Evolutionary conservation across 2,113 vertebrate species (phyloP).

Genomic region (Caloenas nicobarica): DNA sequence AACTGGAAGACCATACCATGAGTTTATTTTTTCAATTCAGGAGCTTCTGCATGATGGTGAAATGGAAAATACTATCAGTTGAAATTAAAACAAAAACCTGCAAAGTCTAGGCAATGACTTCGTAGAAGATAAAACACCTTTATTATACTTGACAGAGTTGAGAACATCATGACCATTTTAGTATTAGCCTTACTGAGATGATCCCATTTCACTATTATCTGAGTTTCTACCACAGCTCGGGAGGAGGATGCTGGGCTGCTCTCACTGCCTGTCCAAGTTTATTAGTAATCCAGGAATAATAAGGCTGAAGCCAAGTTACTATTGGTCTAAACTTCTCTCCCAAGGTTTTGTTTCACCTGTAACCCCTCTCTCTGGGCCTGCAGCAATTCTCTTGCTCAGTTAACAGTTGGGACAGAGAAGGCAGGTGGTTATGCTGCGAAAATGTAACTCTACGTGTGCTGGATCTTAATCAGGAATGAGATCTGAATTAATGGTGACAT

Average conservation of each 20-base stretch:
- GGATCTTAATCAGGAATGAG: neutral
- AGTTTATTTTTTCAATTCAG: neutral
- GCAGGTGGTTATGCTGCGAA: neutral
- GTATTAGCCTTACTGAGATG: neutral
- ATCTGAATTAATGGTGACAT: conserved; percentile 30
- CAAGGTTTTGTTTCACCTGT: neutral
- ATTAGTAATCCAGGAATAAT: conserved; percentile 23
- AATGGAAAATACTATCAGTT: neutral
- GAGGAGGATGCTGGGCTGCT: neutral
- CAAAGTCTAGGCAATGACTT: neutral
- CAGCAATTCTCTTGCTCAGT: neutral
- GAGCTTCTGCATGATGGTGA: neutral
- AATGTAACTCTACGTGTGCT: neutral
- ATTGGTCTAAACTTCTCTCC: neutral
- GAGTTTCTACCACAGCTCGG: neutral
- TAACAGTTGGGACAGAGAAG: neutral
- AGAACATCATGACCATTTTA: conserved; percentile 1
- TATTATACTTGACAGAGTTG: conserved; percentile 5
- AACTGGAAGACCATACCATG: neutral
- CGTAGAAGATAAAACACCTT: neutral
- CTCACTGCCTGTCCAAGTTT: neutral
- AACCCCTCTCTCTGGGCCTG: neutral
- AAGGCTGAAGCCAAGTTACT: neutral
- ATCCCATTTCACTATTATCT: conserved; percentile 2
- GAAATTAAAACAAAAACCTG: conserved; percentile 14